Percentiles rank a stretch among this genome's conserved stretches.
These are phyloP conservation scores for Mythimna ferrago DNA, from an alignment of 2,888 invertebrate species.

Conservation along the genomic window DNA sequence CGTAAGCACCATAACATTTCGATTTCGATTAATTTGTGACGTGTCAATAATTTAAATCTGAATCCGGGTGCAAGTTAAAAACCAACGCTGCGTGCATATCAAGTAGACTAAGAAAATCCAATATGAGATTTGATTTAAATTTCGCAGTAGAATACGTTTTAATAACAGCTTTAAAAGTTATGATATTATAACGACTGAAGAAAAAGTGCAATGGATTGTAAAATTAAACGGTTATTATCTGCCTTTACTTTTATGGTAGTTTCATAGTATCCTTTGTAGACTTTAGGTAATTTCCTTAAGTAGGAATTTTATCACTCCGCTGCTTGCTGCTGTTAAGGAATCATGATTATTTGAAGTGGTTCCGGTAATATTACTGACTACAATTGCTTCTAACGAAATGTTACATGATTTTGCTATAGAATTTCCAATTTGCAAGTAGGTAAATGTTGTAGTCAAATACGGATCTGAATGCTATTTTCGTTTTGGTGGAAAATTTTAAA, in stretches of 20 bases:
- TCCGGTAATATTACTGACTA: constrained; percentile 5
- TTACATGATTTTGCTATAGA: not conserved
- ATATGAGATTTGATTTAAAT: not conserved
- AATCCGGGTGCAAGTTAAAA: too few relatives aligned
- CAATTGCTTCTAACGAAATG: not conserved
- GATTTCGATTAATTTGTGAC: too few relatives aligned
- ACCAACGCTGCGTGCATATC: not conserved
- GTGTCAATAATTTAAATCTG: too few relatives aligned
- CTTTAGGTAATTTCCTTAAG: constrained; percentile 40
- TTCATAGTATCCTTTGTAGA: constrained; percentile 32
- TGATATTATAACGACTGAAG: constrained; percentile 32
- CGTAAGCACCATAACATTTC: too few relatives aligned
- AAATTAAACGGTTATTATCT: constrained; percentile 50
- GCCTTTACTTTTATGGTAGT: constrained; percentile 46
- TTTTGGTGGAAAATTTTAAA: too few relatives aligned
- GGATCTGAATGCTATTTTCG: not conserved
- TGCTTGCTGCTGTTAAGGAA: constrained; percentile 6
- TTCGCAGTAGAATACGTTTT: constrained; percentile 28
- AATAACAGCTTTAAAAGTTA: constrained; percentile 19
- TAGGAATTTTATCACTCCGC: constrained; percentile 26
- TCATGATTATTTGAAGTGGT: not conserved
- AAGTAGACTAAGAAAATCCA: not conserved
- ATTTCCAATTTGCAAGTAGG: not conserved
- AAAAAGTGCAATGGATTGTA: constrained; percentile 53
- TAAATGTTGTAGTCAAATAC: not conserved